Evolutionary conservation across 2,888 invertebrate genomes (phyloP), one percentile per base, ranked within the genome.

Genomic region (Amorpha juglandis): DNA sequence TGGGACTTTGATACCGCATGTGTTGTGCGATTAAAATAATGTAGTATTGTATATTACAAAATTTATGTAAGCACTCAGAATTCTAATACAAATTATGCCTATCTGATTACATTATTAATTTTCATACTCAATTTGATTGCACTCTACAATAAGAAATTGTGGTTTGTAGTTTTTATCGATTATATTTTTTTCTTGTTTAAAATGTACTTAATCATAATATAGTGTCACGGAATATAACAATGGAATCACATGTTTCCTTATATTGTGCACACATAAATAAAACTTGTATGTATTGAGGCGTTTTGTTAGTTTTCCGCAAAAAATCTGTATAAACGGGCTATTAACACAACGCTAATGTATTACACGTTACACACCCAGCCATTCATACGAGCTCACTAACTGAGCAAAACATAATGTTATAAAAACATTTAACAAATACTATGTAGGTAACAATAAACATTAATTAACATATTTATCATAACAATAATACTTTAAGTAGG

Each of bases 191-290:
- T 48, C 1, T 16, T 48, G 6, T 27, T 27, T 27, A 14, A n/a
- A 47, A n/a, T 47, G 14, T 48, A 48, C 19, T 19, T 19, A 14
- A 14, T 14, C 42, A 11, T 12, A 14, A 33, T 6, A 42, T 6
- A 42, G 19, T 58, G 12, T 58, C 33, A n/a, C 58, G 12, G 58
- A 58, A 38, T 11, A 38, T 19, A 42, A 58, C 50, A 50, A 19
- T 9, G 16, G 19, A 19, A 19, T 50, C 16, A 50, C 19, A 42
- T 8, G 35, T 53, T 53, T 53, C 8, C 11, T 19, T 1, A 4
- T 9, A 6, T 58, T 0, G 6, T 38, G 12, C 16, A 38, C 11
- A 62, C 38, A 55, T 69, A 55, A 67, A 69, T 67, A 65, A 65
- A 38, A 38, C 16, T 11, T 35, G 35, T 55, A 51, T 12, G 19